These are phyloP conservation scores for Tipula lateralis DNA, from an alignment of 2,888 invertebrate genomes.

Conservation along the genomic window DNA sequence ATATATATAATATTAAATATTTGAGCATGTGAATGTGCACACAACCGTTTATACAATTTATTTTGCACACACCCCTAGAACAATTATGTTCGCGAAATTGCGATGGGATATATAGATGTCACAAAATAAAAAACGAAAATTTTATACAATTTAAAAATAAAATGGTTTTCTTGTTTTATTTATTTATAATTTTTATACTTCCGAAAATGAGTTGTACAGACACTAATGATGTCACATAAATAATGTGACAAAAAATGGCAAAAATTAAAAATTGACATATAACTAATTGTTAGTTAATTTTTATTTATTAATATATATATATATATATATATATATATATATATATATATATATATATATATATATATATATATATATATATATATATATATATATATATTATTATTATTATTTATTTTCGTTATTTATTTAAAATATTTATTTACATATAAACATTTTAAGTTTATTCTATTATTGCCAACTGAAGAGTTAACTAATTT, in stretches of 20 bases:
- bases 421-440: no score
- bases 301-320: neutral
- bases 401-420: no score
- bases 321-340: neutral
- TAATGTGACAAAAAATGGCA: neutral
- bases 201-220: constrained; percentile 14
- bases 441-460: no score
- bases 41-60: neutral
- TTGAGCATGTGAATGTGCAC: neutral
- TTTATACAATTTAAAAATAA: constrained; percentile 7
- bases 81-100: neutral
- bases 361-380: no score
- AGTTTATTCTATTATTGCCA: no score
- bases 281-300: neutral
- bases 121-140: constrained; percentile 9
- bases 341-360: no score
- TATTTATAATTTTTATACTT: constrained; percentile 11
- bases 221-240: constrained; percentile 11
- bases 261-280: neutral
- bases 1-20: neutral
- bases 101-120: constrained; percentile 1
- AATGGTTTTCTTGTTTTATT: neutral
- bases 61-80: constrained; percentile 15
- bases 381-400: no score
- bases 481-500: no score